Conservation (phyloP, 2,113 vertebrate species). For the Sitta europaea region DNA sequence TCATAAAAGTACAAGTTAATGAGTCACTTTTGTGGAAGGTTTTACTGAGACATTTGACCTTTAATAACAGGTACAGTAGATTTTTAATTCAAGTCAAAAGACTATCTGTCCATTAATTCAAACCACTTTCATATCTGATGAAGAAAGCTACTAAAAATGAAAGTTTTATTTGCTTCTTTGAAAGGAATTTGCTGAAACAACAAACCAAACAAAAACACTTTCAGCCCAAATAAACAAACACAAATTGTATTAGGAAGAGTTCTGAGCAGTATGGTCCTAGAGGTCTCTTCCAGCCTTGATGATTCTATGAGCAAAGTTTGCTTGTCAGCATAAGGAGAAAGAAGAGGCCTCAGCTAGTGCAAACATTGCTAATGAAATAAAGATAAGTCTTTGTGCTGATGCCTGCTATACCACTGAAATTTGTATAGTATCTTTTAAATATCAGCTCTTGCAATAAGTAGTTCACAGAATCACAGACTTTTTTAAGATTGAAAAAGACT, state of each 20-base stretch:
- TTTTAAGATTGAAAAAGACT: background rate
- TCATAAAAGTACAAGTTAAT: slow-evolving; percentile 24
- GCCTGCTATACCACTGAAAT: background rate
- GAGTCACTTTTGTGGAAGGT: background rate
- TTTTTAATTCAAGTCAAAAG: slow-evolving; percentile 59
- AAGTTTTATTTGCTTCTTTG: slow-evolving; percentile 29
- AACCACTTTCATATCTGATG: slow-evolving; percentile 25
- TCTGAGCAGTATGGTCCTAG: background rate
- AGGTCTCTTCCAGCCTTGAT: background rate
- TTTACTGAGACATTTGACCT: slow-evolving; percentile 46
- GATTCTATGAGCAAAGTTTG: background rate
- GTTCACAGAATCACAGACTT: background rate
- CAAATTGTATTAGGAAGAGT: background rate
- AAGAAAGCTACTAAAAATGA: slow-evolving; percentile 51
- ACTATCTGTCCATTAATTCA: slow-evolving; percentile 42
- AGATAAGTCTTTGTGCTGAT: background rate
- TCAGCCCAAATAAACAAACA: background rate
- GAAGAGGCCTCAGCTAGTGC: background rate
- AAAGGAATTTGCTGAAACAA: slow-evolving; percentile 42
- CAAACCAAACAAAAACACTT: slow-evolving; percentile 34
- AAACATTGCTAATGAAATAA: background rate
- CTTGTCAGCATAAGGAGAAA: background rate
- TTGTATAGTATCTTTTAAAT: background rate
- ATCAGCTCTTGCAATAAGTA: background rate
- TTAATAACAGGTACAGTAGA: slow-evolving; percentile 6